Percentiles rank a stretch among this genome's conserved stretches.
Conservation (phyloP, 2,113 vertebrate species). For the Psammodynastes pulverulentus region DNA sequence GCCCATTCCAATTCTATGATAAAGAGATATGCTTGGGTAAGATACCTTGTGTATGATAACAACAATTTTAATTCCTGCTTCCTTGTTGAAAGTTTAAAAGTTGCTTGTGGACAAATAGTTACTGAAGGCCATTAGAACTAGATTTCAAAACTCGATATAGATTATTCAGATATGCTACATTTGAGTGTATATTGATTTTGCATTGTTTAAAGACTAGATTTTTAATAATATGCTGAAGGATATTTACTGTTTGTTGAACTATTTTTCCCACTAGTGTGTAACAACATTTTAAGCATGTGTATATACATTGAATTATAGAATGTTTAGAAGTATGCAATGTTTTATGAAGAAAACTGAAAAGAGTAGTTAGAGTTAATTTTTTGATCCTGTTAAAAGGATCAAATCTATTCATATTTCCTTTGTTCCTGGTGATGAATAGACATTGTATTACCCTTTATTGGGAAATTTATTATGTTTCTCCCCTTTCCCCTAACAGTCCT, state of each 20-base stretch:
- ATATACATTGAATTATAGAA: not conserved
- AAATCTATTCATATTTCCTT: not conserved
- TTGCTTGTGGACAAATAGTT: not conserved
- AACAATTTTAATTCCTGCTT: not conserved
- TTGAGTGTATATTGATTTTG: not conserved
- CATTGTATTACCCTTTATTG: not conserved
- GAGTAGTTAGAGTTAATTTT: not conserved
- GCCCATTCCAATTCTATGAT: not conserved
- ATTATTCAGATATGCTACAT: not conserved
- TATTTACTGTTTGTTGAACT: not conserved
- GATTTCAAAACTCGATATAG: not conserved
- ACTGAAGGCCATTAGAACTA: not conserved
- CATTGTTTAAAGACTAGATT: not conserved
- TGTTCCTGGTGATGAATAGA: not conserved
- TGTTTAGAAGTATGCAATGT: not conserved
- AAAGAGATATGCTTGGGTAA: not conserved
- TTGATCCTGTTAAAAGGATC: not conserved
- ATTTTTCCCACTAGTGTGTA: not conserved
- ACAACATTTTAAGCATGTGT: not conserved
- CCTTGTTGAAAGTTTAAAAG: not conserved
- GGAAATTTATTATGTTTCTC: conserved; percentile 21
- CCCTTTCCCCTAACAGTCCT: conserved; percentile 71
- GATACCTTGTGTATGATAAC: not conserved
- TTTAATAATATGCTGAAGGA: not conserved
- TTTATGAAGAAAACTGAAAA: not conserved